Evolutionary conservation across 2,797 vertebrate species (phyloP), one percentile per base, ranked within the genome.

Genomic region (Parotocinclus haroldoi): DNA sequence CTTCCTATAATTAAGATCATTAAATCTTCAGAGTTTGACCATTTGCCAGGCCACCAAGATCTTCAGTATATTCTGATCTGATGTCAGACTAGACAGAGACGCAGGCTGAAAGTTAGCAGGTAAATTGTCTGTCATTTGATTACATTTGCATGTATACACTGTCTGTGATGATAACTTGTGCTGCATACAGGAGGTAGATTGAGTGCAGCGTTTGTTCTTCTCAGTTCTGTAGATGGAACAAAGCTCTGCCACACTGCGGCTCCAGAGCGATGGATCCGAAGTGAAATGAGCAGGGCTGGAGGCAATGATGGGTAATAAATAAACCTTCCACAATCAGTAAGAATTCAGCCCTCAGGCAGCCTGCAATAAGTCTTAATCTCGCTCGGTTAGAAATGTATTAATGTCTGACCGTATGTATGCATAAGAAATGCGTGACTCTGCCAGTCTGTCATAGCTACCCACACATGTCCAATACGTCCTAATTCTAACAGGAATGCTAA

Each of bases 261-360:
- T 51, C n/a, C n/a, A 46, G 37, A 67, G 36, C 18, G 38, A 67
- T 45, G 9, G 51, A 68, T 71, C 50, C 39, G 65, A 69, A 55
- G 63, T 67, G 44, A 67, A 61, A 54, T 44, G 59, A 58, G 60
- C 39, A 56, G 54, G 3, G 58, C 46, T 61, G 52, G 3, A 44
- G 61, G 17, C 52, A 37, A 71, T 58, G 48, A 45, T 7, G 62
- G 58, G 65, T 55, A 69, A 70, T 27, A 68, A 66, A 68, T 69
- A 46, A 70, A 70, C 46, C 50, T 46, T 27, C 17, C 53, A 51
- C 44, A 68, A 64, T 68, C 60, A 69, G 65, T 73, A 14, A 14
- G 13, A 3, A 17, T 58, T n/a, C 42, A 59, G 42, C 56, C 54
- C 44, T 39, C 27, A 61, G 67, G 54, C 66, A 39, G 36, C 38